Conservation (phyloP, 2,797 vertebrate species). For the Sebastes paucispinis region DNA sequence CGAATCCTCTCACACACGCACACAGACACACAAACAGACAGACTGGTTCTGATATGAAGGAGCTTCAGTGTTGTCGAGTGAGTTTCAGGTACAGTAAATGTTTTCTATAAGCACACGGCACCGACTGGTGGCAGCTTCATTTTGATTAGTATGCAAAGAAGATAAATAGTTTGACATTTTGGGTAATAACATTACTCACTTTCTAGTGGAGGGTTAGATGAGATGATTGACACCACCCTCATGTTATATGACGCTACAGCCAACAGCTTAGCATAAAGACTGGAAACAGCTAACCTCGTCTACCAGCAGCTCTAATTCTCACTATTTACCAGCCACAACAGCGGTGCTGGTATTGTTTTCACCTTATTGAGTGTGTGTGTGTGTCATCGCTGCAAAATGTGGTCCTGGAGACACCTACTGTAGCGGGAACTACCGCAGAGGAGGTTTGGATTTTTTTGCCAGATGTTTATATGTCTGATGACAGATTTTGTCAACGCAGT, state of each 20-base stretch:
- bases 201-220: not conserved
- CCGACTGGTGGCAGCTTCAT: not conserved
- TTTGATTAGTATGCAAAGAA: slow-evolving; percentile 2
- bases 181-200: not conserved
- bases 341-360: no score
- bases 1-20: slow-evolving; percentile 8
- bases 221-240: not conserved
- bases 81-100: slow-evolving; percentile 45
- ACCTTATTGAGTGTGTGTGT: no score
- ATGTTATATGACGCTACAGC: not conserved
- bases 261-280: not conserved
- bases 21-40: slow-evolving; percentile 1
- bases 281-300: not conserved
- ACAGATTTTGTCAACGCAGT: no score
- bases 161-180: slow-evolving; percentile 7
- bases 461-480: no score
- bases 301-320: no score
- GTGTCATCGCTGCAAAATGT: no score
- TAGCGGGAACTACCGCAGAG: no score
- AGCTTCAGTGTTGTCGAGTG: slow-evolving; percentile 53
- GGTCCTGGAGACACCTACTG: no score
- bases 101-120: slow-evolving; percentile 7
- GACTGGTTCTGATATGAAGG: slow-evolving; percentile 32
- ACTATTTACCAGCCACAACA: no score
- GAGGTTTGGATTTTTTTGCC: no score